A percentile compares a stretch with the other conserved stretches of the same genome.
Conservation (phyloP, 1,140 invertebrate genomes). For the Archivesica marissinica region DNA sequence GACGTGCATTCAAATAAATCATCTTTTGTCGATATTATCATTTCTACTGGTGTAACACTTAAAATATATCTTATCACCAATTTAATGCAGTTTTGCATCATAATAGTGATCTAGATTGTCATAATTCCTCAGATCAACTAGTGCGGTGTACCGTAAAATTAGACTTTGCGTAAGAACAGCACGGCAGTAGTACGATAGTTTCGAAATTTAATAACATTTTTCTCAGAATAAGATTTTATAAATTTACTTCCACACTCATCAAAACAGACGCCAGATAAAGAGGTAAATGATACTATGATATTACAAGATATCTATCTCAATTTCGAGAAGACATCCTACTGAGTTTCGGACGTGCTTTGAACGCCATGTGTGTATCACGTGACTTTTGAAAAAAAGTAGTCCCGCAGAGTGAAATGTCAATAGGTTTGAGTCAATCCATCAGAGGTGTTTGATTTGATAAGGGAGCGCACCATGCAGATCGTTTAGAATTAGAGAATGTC, state of each 20-base stretch:
- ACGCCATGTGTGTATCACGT: background rate
- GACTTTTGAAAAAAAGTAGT: conserved; percentile 19
- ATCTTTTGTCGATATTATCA: conserved; percentile 24
- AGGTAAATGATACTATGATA: background rate
- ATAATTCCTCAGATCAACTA: conserved; percentile 21
- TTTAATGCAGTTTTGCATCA: conserved; percentile 48
- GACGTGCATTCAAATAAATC: conserved; percentile 44
- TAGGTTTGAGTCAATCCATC: conserved; percentile 5
- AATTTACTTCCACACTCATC: too few relatives aligned
- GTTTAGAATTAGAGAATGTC: too few relatives aligned
- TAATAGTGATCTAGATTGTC: conserved; percentile 28
- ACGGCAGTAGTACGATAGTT: too few relatives aligned
- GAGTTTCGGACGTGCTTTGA: background rate
- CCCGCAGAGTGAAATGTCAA: conserved; percentile 2
- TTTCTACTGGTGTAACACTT: conserved; percentile 34
- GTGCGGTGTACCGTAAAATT: conserved; percentile 14
- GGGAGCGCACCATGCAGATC: background rate
- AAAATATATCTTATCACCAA: conserved; percentile 42
- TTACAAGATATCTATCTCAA: background rate
- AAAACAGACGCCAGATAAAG: too few relatives aligned
- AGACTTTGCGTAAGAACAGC: background rate
- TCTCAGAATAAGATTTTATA: too few relatives aligned
- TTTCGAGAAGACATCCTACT: conserved; percentile 1
- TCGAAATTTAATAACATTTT: too few relatives aligned
- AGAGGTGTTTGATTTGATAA: conserved; percentile 8